Evolutionary conservation across 2,113 vertebrate species (phyloP), one percentile per base, ranked within the genome.

Genomic region (Carassius gibelio): DNA sequence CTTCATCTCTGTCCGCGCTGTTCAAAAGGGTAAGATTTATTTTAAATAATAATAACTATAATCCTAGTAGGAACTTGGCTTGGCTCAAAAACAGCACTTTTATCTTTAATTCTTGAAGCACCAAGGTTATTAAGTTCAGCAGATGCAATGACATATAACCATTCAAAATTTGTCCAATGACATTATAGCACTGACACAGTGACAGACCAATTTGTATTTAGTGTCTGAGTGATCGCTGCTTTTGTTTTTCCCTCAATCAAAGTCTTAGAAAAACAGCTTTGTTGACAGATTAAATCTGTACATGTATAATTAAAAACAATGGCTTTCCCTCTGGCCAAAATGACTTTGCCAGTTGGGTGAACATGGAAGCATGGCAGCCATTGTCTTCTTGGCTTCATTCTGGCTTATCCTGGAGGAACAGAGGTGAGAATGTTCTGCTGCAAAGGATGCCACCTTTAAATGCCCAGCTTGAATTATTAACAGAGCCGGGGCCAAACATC

Each of bases 401-500:
- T 91, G 87, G 78, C 66, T 52, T 87, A 88, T 93, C 92, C 91
- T 90, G 88, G 83, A 92, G 91, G 90, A 91, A 87, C 66, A 0
- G 85, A 93, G 93, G 93, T 93, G 92, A 93, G 89, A 92, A 85
- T 13, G 50, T 71, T 75, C 50, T 23, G 52, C 42, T 80, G 26
- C 82, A 30, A 38, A 87, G 84, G 81, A 34, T 26, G 59, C 89
- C 89, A 86, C 87, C 90, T 91, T 87, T 79, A 87, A 85, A 79
- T 7, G 68, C 81, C 77, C 85, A 80, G 84, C 55, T 61, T 94
- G 86, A 93, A 94, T 94, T 91, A 94, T 94, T 94, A 88, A 94
- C 81, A 79, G 21, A 21, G 55, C 50, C 42, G 57, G 82, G 80
- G 84, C 61, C 86, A 74, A 90, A 88, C 93, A 93, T 92, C 92